These are phyloP conservation scores for Microtus montanus DNA, from an alignment of 2,113 vertebrate genomes.

Conservation along the genomic window DNA sequence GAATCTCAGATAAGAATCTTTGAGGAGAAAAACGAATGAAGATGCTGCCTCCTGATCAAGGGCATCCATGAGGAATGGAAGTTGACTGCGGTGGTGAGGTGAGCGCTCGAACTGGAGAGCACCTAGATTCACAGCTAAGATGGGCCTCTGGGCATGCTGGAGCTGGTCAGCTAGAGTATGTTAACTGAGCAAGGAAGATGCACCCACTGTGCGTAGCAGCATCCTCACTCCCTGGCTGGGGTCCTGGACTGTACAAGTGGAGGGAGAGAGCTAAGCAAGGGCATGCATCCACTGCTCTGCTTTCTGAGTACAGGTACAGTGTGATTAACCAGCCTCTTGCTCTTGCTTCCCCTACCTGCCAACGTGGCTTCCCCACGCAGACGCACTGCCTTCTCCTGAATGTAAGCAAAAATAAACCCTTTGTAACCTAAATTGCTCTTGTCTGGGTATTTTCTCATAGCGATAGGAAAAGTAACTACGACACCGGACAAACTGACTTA, in stretches of 20 bases:
- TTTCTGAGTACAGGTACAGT: too few relatives aligned
- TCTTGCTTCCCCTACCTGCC: neutral
- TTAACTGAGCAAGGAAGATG: neutral
- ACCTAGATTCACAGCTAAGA: too few relatives aligned
- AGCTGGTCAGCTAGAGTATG: neutral
- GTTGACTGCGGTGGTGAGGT: neutral
- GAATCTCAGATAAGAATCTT: slow-evolving; percentile 37
- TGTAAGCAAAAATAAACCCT: neutral
- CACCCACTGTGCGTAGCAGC: neutral
- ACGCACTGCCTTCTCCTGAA: neutral
- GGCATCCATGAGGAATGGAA: neutral
- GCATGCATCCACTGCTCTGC: neutral
- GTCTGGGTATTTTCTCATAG: neutral
- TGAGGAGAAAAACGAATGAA: slow-evolving; percentile 27
- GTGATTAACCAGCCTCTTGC: neutral
- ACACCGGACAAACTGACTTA: neutral
- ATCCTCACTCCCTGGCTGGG: neutral
- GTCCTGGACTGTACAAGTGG: neutral
- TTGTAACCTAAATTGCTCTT: neutral
- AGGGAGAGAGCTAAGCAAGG: neutral
- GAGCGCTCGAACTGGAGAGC: neutral
- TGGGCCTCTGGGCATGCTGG: neutral
- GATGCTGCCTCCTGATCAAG: neutral
- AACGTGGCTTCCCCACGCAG: too few relatives aligned
- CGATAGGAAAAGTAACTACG: neutral